These are phyloP conservation scores for Lithodes maja DNA, from an alignment of 2,888 invertebrate species.

Conservation along the genomic window DNA sequence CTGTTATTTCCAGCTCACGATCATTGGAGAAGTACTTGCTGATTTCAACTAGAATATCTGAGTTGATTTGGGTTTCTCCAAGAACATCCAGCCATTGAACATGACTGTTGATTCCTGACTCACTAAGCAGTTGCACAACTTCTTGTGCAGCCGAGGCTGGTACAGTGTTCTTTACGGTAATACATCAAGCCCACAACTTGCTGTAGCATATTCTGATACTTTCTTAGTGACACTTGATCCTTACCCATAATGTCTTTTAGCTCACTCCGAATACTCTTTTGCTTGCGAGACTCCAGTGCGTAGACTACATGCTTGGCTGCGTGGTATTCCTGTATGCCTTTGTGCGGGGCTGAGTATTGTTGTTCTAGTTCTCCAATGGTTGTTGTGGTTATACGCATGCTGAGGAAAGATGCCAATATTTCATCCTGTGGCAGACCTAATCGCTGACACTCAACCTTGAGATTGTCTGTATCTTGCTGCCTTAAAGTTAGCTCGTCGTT, in stretches of 20 bases:
- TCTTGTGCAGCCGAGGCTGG: neutral
- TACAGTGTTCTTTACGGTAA: neutral
- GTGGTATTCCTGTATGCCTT: slow-evolving; percentile 27
- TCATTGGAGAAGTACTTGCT: too few relatives aligned
- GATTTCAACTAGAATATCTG: too few relatives aligned
- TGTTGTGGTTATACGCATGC: neutral
- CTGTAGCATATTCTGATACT: slow-evolving; percentile 1
- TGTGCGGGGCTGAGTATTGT: slow-evolving; percentile 31
- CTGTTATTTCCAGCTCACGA: neutral
- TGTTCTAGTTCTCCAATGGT: neutral
- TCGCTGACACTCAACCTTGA: neutral
- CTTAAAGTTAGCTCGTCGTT: neutral
- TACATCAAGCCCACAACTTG: slow-evolving; percentile 6
- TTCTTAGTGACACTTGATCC: neutral
- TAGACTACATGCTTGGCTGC: neutral
- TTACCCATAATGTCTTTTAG: neutral
- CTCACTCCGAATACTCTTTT: neutral
- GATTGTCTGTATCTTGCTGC: neutral
- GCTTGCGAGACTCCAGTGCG: neutral
- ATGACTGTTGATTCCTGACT: neutral
- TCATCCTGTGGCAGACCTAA: slow-evolving; percentile 18
- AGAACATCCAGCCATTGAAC: too few relatives aligned
- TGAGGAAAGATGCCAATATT: slow-evolving; percentile 16
- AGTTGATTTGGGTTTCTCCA: too few relatives aligned
- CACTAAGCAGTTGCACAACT: slow-evolving; percentile 6